phyloP scores from a whole-genome alignment of 2,113 vertebrate species.

The Kryptolebias marmoratus region DNA sequence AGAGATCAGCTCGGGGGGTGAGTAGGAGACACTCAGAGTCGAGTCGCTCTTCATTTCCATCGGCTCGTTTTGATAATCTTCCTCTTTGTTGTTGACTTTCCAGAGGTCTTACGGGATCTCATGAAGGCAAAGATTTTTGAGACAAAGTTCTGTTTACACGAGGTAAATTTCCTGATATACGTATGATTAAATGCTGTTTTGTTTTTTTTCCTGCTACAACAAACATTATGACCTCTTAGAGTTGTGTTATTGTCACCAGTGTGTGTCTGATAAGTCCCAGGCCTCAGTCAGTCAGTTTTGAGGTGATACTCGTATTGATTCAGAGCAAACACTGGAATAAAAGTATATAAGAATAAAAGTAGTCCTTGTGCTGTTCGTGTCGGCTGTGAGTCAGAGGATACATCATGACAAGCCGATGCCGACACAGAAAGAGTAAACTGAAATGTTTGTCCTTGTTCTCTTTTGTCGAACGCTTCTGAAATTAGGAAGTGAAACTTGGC shows the following conservation, averaged over 20 bases:
- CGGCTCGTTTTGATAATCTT: not conserved
- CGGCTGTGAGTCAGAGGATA: not conserved
- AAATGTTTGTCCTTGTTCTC: conserved; percentile 11
- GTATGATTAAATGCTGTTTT: not conserved
- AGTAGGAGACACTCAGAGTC: not conserved
- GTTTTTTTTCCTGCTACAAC: no score
- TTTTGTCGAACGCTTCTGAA: not conserved
- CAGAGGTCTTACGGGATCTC: conserved; percentile 82
- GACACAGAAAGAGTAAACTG: not conserved
- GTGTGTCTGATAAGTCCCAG: not conserved
- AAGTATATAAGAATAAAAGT: not conserved
- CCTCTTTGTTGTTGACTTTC: conserved; percentile 14
- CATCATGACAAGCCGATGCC: conserved; percentile 8
- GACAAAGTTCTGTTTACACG: conserved; percentile 87
- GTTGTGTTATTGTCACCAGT: not conserved
- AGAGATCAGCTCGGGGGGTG: conserved; percentile 68
- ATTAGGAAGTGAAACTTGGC: conserved; percentile 50
- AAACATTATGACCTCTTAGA: not conserved
- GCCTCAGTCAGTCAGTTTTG: no score
- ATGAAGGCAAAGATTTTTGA: conserved; percentile 85
- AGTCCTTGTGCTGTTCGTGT: not conserved
- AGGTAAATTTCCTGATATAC: conserved; percentile 76
- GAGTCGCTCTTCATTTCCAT: not conserved
- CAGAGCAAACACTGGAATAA: not conserved
- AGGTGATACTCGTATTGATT: no score